These are phyloP conservation scores for silkworm (Bombyx mori) DNA, from an alignment of 1,140 invertebrate genomes.

Conservation along the genomic window ASM3026992v2 NC_085117.1:9073001-9073500, in stretches of 20 bases:
- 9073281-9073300: constrained; percentile 80
- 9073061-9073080: constrained; percentile 80
- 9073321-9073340: constrained; percentile 80
- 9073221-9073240: constrained; percentile 81
- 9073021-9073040: constrained; percentile 75
- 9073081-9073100: constrained; percentile 78
- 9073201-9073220: constrained; percentile 74
- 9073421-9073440: constrained; percentile 55
- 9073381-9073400: constrained; percentile 72
- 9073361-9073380: constrained; percentile 80
- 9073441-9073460: constrained; percentile 25
- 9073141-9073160: constrained; percentile 84
- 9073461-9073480: constrained; percentile 26
- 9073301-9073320: constrained; percentile 71
- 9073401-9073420: constrained; percentile 73
- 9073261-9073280: constrained; percentile 68
- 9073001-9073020: constrained; percentile 79
- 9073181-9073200: constrained; percentile 82
- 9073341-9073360: constrained; percentile 82
- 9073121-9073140: constrained; percentile 80
- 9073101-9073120: constrained; percentile 78
- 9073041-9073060: constrained; percentile 79
- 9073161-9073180: constrained; percentile 73
- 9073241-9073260: constrained; percentile 75
- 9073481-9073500: constrained; percentile 16